Conservation (phyloP, 2,888 invertebrate species). For the Parelbella ahira region DNA sequence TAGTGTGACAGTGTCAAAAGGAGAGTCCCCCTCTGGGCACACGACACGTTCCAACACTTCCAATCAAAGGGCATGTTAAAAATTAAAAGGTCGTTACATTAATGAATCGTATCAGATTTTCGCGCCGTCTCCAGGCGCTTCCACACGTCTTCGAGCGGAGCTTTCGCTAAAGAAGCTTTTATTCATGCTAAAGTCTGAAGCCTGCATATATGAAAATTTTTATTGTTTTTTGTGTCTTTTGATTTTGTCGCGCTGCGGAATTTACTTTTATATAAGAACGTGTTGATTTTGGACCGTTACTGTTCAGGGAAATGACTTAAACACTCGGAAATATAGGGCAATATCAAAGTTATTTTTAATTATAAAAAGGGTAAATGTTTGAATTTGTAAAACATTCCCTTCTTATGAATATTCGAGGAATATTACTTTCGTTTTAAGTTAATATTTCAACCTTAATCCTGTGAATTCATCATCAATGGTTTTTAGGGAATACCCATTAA, state of each 20-base stretch:
- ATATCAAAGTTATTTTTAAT: too few species aligned
- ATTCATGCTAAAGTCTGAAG: slow-evolving; percentile 44
- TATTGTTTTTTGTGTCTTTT: slow-evolving; percentile 27
- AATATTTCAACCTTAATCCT: too few species aligned
- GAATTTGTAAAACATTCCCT: too few species aligned
- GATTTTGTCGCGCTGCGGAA: slow-evolving; percentile 1
- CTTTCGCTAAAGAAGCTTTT: slow-evolving; percentile 54
- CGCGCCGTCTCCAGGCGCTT: slow-evolving; percentile 49
- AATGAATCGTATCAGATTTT: slow-evolving; percentile 81
- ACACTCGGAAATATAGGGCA: too few species aligned
- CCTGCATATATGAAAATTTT: slow-evolving; percentile 41
- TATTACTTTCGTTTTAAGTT: too few species aligned
- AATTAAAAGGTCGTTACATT: slow-evolving; percentile 78
- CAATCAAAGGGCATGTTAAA: slow-evolving; percentile 74
- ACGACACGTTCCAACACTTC: slow-evolving; percentile 64
- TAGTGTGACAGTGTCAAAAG: slow-evolving; percentile 12
- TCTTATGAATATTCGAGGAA: too few species aligned
- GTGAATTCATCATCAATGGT: too few species aligned
- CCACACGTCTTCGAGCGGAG: slow-evolving; percentile 60
- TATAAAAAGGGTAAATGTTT: too few species aligned
- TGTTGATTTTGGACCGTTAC: slow-evolving; percentile 6
- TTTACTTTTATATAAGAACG: slow-evolving; percentile 2
- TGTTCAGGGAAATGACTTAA: slow-evolving; percentile 14
- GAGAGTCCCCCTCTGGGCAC: slow-evolving; percentile 41
- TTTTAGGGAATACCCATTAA: too few species aligned